Percentiles rank a stretch among this genome's conserved stretches.
phyloP scores from a whole-genome alignment of 2,113 vertebrate genomes.

The Halichoeres trimaculatus region DNA sequence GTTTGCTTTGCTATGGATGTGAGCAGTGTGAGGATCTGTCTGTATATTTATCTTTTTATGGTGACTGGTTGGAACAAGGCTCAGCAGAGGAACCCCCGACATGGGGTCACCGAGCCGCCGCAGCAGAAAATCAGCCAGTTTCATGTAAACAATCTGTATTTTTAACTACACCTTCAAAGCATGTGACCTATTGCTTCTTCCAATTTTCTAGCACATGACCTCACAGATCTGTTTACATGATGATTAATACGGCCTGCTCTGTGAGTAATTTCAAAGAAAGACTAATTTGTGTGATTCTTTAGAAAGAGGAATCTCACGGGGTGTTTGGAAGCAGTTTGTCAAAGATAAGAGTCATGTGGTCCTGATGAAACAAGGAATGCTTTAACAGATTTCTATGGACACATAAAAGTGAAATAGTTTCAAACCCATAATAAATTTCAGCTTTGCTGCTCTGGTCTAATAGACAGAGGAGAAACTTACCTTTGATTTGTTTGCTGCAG shows the following conservation, averaged over 20 bases:
- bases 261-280: slow-evolving; percentile 20
- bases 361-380: slow-evolving; percentile 42
- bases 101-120: slow-evolving; percentile 30
- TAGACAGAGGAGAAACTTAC: slow-evolving; percentile 30
- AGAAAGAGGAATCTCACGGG: neutral
- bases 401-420: slow-evolving; percentile 41
- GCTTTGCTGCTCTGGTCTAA: slow-evolving; percentile 35
- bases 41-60: slow-evolving; percentile 63
- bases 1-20: slow-evolving; percentile 61
- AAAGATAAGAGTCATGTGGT: slow-evolving; percentile 46
- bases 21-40: slow-evolving; percentile 41
- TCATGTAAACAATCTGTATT: slow-evolving; percentile 27
- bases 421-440: slow-evolving; percentile 12
- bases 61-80: slow-evolving; percentile 29
- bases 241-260: slow-evolving; percentile 37
- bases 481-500: slow-evolving; percentile 59
- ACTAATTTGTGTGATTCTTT: slow-evolving; percentile 10
- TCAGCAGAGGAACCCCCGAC: slow-evolving; percentile 8
- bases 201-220: slow-evolving; percentile 21
- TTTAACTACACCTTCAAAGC: slow-evolving; percentile 24
- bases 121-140: slow-evolving; percentile 30
- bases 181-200: slow-evolving; percentile 31
- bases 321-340: slow-evolving; percentile 37
- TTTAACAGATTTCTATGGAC: slow-evolving; percentile 41
- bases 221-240: slow-evolving; percentile 47